Evolutionary conservation across 2,113 vertebrate species (phyloP).

Genomic region (Ptyas mucosa): DNA sequence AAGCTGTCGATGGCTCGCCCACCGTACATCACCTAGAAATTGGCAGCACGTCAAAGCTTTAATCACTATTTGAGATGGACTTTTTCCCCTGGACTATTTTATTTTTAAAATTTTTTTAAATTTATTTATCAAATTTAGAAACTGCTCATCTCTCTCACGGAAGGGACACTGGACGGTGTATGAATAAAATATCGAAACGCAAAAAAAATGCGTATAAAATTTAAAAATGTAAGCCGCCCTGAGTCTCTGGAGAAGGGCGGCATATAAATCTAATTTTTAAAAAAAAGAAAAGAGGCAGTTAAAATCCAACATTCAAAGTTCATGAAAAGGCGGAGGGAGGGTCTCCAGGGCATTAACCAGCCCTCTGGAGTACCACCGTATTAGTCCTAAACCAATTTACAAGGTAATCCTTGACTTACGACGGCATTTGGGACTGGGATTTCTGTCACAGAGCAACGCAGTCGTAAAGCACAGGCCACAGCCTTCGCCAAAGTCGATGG

Average conservation of each 20-base stretch:
- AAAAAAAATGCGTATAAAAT: neutral
- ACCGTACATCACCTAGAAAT: conserved; percentile 90
- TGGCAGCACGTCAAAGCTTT: rapidly evolving
- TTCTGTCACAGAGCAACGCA: neutral
- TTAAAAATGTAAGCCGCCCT: too few species aligned
- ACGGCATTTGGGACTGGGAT: neutral
- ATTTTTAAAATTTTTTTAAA: neutral
- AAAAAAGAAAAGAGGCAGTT: too few species aligned
- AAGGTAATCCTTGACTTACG: neutral
- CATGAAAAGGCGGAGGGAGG: neutral
- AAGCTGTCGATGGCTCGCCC: conserved; percentile 91
- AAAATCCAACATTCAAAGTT: neutral
- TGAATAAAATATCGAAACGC: neutral
- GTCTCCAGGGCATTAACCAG: neutral
- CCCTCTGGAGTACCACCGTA: neutral
- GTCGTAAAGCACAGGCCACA: neutral
- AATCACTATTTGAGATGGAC: neutral
- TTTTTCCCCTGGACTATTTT: neutral
- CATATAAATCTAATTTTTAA: too few species aligned
- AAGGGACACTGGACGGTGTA: neutral
- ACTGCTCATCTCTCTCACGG: neutral
- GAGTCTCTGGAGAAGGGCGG: too few species aligned
- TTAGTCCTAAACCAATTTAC: neutral
- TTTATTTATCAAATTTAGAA: neutral
- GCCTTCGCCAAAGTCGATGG: neutral